Base-by-base conservation (phyloP, 2,888 invertebrate species). In the Hermaeophaga mercurialis region DNA sequence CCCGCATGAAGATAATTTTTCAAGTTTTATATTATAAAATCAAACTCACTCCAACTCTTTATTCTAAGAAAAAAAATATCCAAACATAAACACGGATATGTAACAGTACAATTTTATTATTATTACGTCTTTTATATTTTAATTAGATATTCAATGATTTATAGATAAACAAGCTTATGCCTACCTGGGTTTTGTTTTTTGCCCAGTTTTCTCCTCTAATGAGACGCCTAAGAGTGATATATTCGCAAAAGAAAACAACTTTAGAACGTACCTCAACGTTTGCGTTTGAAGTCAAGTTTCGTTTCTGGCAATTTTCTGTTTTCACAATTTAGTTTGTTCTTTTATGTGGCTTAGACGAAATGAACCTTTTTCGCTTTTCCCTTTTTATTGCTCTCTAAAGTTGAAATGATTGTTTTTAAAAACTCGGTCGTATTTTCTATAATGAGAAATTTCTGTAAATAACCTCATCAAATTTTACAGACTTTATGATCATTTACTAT, bases 241-340 rank as follows among this genome's bases (percentile, higher is more conserved):
- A 31, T 31, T 31, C 12, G 31, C 11, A 31, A 31, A 31, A 3
- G n/a, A 31, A 31, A 31, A 31, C 31, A 6, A 31, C n/a, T 31
- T 31, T 31, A 31, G 26, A 11, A 31, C n/a, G 31, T 11, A 31
- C 12, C 12, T 31, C 11, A 31, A 48, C 48, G 48, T 48, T 48
- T 39, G 26, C 28, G 14, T 48, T 48, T 36, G 38, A 24, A 48
- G 26, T 26, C 39, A 48, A 48, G 39, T 38, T 48, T 48, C 48
- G 17, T 48, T 36, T 34, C 47, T 48, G 18, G 26, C 28, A 48
- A 48, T 48, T 39, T 48, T 38, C 48, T 26, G 48, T 26, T 48
- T 38, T 48, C 38, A 39, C 48, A 48, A 48, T 48, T 48, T 14
- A 39, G 48, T 48, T 48, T 15, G 26, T 22, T 48, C 39, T 38